Conservation (phyloP, 2,888 invertebrate species). For the Arrhopalites spinosus region DNA sequence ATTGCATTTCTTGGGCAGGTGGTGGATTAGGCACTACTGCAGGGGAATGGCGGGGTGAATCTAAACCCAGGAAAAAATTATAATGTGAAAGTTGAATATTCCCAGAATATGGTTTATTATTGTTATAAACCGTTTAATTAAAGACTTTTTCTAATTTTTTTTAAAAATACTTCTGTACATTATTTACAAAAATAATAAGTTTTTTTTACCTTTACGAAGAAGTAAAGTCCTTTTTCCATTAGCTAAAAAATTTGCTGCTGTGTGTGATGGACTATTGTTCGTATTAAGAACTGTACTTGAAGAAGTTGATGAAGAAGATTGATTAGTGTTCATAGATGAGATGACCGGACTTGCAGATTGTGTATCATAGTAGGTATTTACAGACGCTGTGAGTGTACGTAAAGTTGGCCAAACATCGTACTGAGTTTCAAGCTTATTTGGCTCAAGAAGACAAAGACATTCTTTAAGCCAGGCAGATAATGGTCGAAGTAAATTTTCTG, state of each 20-base stretch:
- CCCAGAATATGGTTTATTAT: too few relatives aligned
- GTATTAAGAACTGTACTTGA: not conserved
- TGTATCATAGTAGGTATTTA: conserved; percentile 43
- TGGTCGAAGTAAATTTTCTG: conserved; percentile 54
- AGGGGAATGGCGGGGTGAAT: conserved; percentile 27
- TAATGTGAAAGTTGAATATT: too few relatives aligned
- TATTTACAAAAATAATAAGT: too few relatives aligned
- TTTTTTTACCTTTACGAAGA: conserved; percentile 42
- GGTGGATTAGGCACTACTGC: not conserved
- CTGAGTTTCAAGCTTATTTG: conserved; percentile 21
- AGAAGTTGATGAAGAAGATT: conserved; percentile 20
- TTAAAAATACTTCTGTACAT: too few relatives aligned
- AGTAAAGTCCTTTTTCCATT: conserved; percentile 49
- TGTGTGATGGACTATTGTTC: conserved; percentile 46
- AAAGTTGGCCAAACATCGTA: conserved; percentile 53
- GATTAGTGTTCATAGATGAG: not conserved
- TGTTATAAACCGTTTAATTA: too few relatives aligned
- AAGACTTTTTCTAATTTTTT: too few relatives aligned
- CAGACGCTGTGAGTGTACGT: conserved; percentile 48
- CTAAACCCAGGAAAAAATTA: too few relatives aligned
- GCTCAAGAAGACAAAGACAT: conserved; percentile 47
- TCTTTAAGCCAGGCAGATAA: conserved; percentile 52
- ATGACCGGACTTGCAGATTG: conserved; percentile 28
- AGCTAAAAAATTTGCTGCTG: conserved; percentile 46
- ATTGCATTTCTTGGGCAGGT: conserved; percentile 1